Base-by-base conservation (phyloP, 1,140 invertebrate genomes). In the Leptinotarsa lineolata region DNA sequence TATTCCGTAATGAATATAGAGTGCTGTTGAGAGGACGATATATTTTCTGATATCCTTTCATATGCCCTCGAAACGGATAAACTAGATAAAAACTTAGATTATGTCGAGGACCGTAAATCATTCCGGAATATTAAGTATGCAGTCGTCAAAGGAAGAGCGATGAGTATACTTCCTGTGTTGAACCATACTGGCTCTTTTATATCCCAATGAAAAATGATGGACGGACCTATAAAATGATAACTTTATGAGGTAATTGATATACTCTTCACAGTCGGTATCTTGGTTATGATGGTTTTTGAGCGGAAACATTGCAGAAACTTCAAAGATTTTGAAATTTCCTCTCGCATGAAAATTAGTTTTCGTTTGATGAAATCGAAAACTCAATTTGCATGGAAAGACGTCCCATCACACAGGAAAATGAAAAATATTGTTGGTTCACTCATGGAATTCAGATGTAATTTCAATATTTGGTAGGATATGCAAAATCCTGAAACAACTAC, bases 1-100 rank as follows among this genome's bases (percentile, higher is more conserved):
- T 48, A 18, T 21, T 21, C 68, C 8, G 68, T 69, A 67, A 46
- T 67, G 46, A 69, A 69, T 69, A 54, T 69, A 69, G 20, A 22
- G 61, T 63, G 20, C 61, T 63, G 61, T 15, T 63, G 24, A 18
- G 61, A 30, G 61, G 20, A 63, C 61, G 21, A 30, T 22, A 63
- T 63, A 63, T 63, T 63, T 30, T 21, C 61, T 20, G 15, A 0
- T 54, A 54, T 54, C 48, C 48, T 54, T 54, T 54, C 48, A 54
- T 54, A 54, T 16, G n/a, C 48, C 48, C 30, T 39, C 48, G 48
- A 54, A 54, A 18, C 15, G 48, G 48, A 54, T 54, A 18, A 54
- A 54, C 16, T 54, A 54, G 15, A 54, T 18, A 54, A 54, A 54
- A 54, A 54, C 48, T 54, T 13, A n/a, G 48, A 54, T 54, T 54